Evolutionary conservation across 2,113 vertebrate genomes (phyloP), one percentile per base, ranked within the genome.

Genomic region (Eolophus roseicapilla): DNA sequence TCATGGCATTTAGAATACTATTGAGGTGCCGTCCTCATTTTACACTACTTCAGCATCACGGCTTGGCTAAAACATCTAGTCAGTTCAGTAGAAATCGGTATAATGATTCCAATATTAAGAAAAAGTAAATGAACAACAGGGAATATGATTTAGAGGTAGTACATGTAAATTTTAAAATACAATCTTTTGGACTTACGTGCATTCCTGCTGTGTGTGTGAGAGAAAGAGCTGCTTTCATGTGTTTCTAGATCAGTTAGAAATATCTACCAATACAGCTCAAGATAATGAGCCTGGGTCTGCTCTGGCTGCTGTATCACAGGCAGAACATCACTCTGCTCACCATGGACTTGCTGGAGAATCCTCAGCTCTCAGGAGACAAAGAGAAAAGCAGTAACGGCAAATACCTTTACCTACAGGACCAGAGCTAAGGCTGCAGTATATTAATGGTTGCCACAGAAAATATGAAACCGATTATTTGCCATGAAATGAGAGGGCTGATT

Each of bases 381-480:
- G 55, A 89, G 87, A 63, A 82, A 27, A 91, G 87, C 60, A 64
- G 74, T 41, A 65, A 85, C 2, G 2, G 70, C 75, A 95, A 85
- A 92, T 8, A 88, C 70, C 63, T 90, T 82, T 82, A 74, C 76
- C 80, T 70, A n/a, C 1, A 53, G 86, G 76, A 76, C 92, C 53
- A 63, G 28, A 94, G 94, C 46, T 70, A 59, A 78, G 80, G 79
- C 75, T 80, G 37, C 33, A 21, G 23, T 84, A 1, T 39, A 68
- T 88, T 86, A 83, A 92, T 67, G 46, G 86, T 10, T 91, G 68
- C 73, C 43, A 69, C 63, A 76, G 86, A 92, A 95, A 95, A 92
- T 44, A 62, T 0, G 8, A 91, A 87, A 60, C 89, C 37, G 46
- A 89, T 92, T 92, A 93, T 92, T 79, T 91, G 91, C 86, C 81